Evolutionary conservation across 1,140 invertebrate genomes (phyloP).

Genomic region (Trachelipus rathkii): DNA sequence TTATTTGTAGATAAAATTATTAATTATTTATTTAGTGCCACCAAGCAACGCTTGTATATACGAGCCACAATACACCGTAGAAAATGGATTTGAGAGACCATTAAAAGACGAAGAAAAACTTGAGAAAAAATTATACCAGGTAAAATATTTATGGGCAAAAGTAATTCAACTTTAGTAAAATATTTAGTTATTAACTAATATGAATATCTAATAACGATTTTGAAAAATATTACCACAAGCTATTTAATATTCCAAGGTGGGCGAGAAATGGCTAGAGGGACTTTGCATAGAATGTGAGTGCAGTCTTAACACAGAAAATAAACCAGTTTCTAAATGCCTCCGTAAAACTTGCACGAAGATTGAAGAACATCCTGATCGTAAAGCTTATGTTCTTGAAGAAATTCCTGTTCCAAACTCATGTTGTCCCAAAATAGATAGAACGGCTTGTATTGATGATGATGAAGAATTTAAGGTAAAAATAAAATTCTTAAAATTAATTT

Average conservation of each 20-base stretch:
- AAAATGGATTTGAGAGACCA: conserved; percentile 7
- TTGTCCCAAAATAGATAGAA: conserved; percentile 58
- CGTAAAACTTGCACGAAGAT: conserved; percentile 47
- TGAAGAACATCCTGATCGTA: conserved; percentile 34
- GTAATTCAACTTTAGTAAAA: conserved; percentile 28
- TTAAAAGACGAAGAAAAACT: conserved; percentile 49
- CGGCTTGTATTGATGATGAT: conserved; percentile 59
- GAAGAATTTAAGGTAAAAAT: conserved; percentile 54
- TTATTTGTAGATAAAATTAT: too few species aligned
- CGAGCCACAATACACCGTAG: conserved; percentile 49
- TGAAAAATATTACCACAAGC: too few species aligned
- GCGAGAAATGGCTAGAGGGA: conserved; percentile 64
- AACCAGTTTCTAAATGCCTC: conserved; percentile 53
- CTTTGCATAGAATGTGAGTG: conserved; percentile 63
- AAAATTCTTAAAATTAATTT: background rate
- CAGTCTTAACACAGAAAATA: conserved; percentile 46
- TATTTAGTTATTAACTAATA: background rate
- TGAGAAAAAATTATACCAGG: conserved; percentile 67
- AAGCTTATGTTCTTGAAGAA: conserved; percentile 51
- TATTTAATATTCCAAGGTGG: conserved; percentile 45
- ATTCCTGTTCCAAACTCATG: conserved; percentile 57
- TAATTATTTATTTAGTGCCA: conserved; percentile 56
- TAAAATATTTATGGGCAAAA: conserved; percentile 46
- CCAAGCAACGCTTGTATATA: conserved; percentile 67
- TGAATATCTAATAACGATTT: background rate